These are phyloP conservation scores for Gorsachius goisagi DNA, from an alignment of 2,113 vertebrate species.

Conservation along the genomic window DNA sequence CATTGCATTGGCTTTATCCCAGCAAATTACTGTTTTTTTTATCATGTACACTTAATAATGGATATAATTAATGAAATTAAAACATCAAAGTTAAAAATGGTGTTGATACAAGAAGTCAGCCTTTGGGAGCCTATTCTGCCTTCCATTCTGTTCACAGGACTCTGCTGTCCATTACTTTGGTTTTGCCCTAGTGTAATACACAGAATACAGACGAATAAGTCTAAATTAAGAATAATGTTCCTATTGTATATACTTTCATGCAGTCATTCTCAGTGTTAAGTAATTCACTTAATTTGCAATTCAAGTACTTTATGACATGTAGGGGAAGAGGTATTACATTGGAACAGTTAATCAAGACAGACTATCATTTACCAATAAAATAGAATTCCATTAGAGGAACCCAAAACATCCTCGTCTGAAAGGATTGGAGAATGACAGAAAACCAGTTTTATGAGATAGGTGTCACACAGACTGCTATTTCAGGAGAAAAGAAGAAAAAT, in stretches of 20 bases:
- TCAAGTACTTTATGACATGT: background rate
- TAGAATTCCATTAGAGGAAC: background rate
- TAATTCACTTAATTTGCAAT: background rate
- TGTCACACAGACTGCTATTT: background rate
- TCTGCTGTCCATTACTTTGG: background rate
- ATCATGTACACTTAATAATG: background rate
- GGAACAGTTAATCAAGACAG: background rate
- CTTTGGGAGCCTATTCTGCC: background rate
- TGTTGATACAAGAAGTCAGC: background rate
- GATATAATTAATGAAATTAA: background rate
- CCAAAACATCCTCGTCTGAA: background rate
- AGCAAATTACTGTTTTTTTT: background rate
- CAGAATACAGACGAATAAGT: background rate
- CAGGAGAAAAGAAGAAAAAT: background rate
- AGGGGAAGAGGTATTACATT: background rate
- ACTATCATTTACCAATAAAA: background rate
- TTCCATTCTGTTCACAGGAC: background rate
- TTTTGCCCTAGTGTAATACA: background rate
- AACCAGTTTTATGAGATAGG: background rate
- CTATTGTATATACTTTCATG: background rate
- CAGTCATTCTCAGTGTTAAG: background rate
- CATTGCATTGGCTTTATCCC: background rate
- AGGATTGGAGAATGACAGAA: background rate
- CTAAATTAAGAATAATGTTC: background rate
- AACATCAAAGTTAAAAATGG: background rate